Evolutionary conservation across 2,888 invertebrate species (phyloP).

Genomic region (Meloe dianella): DNA sequence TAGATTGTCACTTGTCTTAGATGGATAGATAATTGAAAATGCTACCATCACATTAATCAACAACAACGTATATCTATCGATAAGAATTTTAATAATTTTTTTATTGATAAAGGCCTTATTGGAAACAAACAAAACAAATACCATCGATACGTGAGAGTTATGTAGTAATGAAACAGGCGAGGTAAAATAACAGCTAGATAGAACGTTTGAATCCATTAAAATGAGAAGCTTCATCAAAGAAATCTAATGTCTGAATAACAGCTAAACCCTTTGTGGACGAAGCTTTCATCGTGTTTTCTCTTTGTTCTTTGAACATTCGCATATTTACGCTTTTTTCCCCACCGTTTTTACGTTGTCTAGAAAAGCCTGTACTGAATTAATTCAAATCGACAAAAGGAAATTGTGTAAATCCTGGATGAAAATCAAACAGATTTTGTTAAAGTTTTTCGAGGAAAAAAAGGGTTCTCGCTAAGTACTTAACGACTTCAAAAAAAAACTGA

Average conservation of each 20-base stretch:
- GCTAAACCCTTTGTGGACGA: conserved; percentile 11
- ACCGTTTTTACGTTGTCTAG: neutral
- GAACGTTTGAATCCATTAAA: conserved; percentile 39
- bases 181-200: conserved; percentile 37
- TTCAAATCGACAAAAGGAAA: neutral
- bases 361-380: neutral
- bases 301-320: conserved; percentile 11
- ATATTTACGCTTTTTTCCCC: conserved; percentile 8
- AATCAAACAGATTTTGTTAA: neutral
- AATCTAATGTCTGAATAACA: conserved; percentile 21
- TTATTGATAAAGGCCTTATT: neutral
- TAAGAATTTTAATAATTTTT: neutral
- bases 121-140: neutral
- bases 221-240: conserved; percentile 28
- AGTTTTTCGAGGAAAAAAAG: neutral
- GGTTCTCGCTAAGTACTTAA: neutral
- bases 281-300: neutral
- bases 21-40: neutral
- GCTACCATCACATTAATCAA: neutral
- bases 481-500: neutral
- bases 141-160: neutral
- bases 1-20: conserved; percentile 47
- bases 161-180: conserved; percentile 42
- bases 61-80: neutral
- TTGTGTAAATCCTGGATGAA: neutral